Percentiles rank a stretch among this genome's conserved stretches.
Conservation (phyloP, 2,888 invertebrate genomes). For the Cheilosia vulpina region DNA sequence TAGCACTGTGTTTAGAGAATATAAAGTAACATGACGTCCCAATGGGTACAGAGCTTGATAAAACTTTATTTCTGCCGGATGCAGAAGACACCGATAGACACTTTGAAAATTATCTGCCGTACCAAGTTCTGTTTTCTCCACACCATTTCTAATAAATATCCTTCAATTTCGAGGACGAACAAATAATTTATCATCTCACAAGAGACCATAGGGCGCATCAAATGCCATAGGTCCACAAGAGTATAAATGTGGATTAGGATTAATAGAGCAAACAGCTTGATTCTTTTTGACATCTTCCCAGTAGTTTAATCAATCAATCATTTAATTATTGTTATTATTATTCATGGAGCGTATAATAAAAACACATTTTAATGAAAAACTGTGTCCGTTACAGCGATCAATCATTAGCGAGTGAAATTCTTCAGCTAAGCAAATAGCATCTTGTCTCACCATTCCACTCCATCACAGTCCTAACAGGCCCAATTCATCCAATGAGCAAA, state of each 20-base stretch:
- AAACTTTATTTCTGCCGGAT: too few relatives aligned
- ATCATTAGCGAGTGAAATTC: constrained; percentile 47
- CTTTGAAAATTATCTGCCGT: too few relatives aligned
- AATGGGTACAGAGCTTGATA: too few relatives aligned
- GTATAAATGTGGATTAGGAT: constrained; percentile 14
- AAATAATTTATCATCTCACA: constrained; percentile 13
- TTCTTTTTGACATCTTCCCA: constrained; percentile 25
- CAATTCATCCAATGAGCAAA: not conserved
- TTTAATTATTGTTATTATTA: constrained; percentile 58
- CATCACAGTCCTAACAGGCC: constrained; percentile 1
- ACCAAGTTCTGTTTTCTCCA: too few relatives aligned
- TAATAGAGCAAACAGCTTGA: constrained; percentile 23
- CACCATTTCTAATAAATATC: not conserved
- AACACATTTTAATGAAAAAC: constrained; percentile 59
- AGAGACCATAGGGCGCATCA: not conserved
- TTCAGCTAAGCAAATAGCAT: constrained; percentile 34
- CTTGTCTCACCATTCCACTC: constrained; percentile 41
- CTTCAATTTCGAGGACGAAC: not conserved
- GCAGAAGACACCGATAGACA: too few relatives aligned
- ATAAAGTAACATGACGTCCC: too few relatives aligned
- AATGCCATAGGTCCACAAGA: constrained; percentile 15
- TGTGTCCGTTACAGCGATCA: constrained; percentile 64
- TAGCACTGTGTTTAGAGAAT: too few relatives aligned
- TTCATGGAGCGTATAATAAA: constrained; percentile 58
- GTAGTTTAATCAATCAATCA: constrained; percentile 50